Base-by-base conservation (phyloP, 2,797 vertebrate genomes). In the Chloroceryle amazona region DNA sequence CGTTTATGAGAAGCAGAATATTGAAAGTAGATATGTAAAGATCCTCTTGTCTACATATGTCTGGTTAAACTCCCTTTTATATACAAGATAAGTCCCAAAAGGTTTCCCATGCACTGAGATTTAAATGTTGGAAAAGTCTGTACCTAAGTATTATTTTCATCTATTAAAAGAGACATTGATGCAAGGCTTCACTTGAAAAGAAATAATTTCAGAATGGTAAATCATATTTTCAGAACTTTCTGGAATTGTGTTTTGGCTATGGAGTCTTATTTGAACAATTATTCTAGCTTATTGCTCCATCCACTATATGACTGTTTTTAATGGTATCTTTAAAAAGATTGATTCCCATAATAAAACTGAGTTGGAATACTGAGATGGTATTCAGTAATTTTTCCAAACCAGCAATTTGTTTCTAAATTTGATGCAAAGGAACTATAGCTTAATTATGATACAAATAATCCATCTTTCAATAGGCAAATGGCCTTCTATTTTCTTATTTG, bases 311-410 rank as follows among this genome's bases (percentile, higher is more conserved):
- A 22, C 17, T 49, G 23, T 35, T 96, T 80, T 87, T 85, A 95
- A 92, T 92, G 51, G 26, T 46, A 31, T 39, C 47, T 90, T 97
- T 78, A 70, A 83, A 95, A 95, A 81, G 68, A 95, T 89, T 75
- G 23, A 94, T 95, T 96, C 42, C 14, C 3, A 15, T 79, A 89
- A 96, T 93, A 92, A 96, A 96, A 75, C 22, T 47, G 61, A 58
- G 16, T 78, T 91, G 49, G 60, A 94, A 84, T 62, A 78, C n/a
- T 39, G 35, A 89, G 44, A 68, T 60, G 68, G 9, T 60, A 41
- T 22, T 80, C 46, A 35, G 25, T 79, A 61, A 51, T 47, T 93
- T 93, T 86, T 71, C 46, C 65, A 71, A 46, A 52, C 18, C 21
- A 49, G 19, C 4, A 74, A 58, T 80, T 91, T 68, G 23, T 93